phyloP scores from a whole-genome alignment of 2,888 invertebrate species.

The Tetranychus truncatus region DNA sequence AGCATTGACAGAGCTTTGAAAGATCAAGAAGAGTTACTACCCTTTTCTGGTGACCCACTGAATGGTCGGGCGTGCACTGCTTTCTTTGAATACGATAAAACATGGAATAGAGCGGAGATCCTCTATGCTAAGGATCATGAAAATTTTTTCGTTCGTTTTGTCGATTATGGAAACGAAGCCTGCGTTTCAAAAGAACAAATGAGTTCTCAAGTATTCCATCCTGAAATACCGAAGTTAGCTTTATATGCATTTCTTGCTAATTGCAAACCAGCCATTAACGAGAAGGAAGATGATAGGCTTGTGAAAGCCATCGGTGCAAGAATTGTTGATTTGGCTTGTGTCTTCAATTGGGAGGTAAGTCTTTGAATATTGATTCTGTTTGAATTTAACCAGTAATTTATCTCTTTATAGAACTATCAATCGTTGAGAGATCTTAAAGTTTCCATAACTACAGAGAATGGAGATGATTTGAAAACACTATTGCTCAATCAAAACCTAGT shows the following conservation, averaged over 20 bases:
- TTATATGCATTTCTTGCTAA: constrained; percentile 5
- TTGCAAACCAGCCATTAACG: background rate
- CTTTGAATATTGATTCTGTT: too few species aligned
- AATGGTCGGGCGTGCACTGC: constrained; percentile 12
- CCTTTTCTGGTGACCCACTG: constrained; percentile 4
- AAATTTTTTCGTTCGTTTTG: background rate
- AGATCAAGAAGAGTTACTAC: constrained; percentile 5
- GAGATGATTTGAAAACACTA: background rate
- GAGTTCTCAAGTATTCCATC: constrained; percentile 12
- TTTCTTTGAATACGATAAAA: constrained; percentile 13
- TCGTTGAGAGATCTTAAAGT: background rate
- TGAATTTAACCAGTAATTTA: too few species aligned
- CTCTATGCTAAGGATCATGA: background rate
- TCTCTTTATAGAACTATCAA: background rate
- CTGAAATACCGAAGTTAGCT: constrained; percentile 11
- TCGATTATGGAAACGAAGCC: constrained; percentile 15
- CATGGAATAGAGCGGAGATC: constrained; percentile 15
- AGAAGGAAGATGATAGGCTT: background rate
- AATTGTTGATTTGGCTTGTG: background rate
- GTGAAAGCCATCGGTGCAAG: background rate
- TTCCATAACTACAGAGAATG: background rate
- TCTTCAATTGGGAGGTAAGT: background rate
- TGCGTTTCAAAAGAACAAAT: constrained; percentile 3
- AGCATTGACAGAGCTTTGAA: background rate
- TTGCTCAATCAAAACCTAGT: background rate